A percentile compares a stretch with the other conserved stretches of the same genome.
Conservation (phyloP, 2,113 vertebrate species). For the Diphyllodes magnificus region DNA sequence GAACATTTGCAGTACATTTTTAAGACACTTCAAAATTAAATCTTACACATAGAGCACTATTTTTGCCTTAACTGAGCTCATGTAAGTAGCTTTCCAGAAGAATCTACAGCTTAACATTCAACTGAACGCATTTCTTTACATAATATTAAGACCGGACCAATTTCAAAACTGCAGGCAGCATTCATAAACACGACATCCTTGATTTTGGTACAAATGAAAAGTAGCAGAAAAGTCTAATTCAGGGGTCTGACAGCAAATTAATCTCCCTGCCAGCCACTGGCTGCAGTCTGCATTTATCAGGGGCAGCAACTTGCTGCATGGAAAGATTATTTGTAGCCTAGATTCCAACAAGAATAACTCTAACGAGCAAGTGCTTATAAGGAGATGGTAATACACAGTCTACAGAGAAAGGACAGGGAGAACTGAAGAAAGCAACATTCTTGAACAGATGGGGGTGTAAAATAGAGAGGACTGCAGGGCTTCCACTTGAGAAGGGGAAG, state of each 20-base stretch:
- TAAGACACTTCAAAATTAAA: background rate
- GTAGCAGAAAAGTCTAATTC: background rate
- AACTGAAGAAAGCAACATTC: conserved; percentile 26
- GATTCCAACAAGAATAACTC: conserved; percentile 66
- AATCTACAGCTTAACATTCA: background rate
- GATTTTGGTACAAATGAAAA: background rate
- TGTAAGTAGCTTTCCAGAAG: background rate
- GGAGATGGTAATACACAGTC: conserved; percentile 52
- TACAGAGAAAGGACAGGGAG: conserved; percentile 16
- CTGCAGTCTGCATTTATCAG: conserved; percentile 19
- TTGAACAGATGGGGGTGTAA: background rate
- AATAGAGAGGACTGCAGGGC: background rate
- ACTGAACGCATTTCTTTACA: background rate
- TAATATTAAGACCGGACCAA: background rate
- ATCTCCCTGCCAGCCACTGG: background rate
- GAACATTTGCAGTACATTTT: background rate
- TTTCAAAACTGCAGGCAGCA: background rate
- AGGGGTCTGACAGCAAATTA: background rate
- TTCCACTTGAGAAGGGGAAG: background rate
- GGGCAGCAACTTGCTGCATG: conserved; percentile 23
- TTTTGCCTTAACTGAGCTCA: background rate
- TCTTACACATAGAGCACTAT: background rate
- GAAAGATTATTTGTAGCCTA: conserved; percentile 60
- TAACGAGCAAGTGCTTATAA: conserved; percentile 62
- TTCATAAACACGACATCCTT: background rate